phyloP scores from a whole-genome alignment of 2,113 vertebrate genomes.

The Petrocephalus microphthalmus region DNA sequence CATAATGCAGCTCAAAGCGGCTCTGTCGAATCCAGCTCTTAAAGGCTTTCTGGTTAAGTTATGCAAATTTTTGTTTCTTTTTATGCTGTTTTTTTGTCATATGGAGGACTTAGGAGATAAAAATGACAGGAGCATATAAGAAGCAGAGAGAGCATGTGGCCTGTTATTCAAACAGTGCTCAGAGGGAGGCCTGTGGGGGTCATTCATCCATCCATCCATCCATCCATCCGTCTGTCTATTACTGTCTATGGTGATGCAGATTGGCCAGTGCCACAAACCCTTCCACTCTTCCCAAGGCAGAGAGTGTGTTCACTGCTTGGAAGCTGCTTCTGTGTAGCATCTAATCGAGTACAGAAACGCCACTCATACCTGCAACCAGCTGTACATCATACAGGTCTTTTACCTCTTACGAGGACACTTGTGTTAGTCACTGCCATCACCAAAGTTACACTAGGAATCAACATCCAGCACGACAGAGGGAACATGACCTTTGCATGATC shows the following conservation, averaged over 20 bases:
- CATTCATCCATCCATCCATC: background rate
- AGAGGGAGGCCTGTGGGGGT: background rate
- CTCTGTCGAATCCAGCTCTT: background rate
- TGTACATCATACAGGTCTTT: background rate
- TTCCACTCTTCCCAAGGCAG: background rate
- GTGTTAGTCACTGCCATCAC: background rate
- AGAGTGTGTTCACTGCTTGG: background rate
- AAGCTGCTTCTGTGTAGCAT: background rate
- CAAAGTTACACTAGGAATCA: constrained; percentile 10
- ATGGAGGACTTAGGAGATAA: background rate
- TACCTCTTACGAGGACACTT: background rate
- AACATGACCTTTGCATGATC: constrained; percentile 4
- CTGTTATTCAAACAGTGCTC: background rate
- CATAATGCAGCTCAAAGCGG: background rate
- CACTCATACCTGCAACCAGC: background rate
- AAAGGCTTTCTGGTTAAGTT: background rate
- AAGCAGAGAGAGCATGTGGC: background rate
- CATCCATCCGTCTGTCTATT: background rate
- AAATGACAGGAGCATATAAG: background rate
- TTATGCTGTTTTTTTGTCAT: background rate
- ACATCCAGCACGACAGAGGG: background rate
- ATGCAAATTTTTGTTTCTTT: background rate
- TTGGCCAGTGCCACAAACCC: background rate
- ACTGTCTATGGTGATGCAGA: background rate
- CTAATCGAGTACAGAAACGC: background rate